phyloP scores from a whole-genome alignment of 2,113 vertebrate genomes.

The Eulacestoma nigropectus region DNA sequence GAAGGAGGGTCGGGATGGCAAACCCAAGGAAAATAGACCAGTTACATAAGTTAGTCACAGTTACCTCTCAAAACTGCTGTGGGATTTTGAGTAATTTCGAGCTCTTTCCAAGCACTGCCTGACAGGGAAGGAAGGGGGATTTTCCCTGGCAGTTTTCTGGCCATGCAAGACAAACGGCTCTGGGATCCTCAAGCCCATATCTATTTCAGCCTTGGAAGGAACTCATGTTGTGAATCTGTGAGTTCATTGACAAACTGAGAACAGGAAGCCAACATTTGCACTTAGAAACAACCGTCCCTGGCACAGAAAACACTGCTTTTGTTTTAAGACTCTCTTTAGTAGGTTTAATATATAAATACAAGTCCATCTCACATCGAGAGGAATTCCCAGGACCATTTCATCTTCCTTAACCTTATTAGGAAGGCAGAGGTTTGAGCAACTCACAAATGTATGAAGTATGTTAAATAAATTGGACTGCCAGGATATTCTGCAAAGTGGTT shows the following conservation, averaged over 20 bases:
- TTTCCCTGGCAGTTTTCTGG: neutral
- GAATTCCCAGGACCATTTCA: slow-evolving; percentile 41
- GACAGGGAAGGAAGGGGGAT: neutral
- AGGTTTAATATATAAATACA: slow-evolving; percentile 6
- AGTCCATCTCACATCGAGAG: neutral
- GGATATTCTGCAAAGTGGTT: slow-evolving; percentile 27
- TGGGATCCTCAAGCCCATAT: neutral
- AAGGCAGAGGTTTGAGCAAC: slow-evolving; percentile 36
- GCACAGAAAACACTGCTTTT: slow-evolving; percentile 46
- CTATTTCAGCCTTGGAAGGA: slow-evolving; percentile 19
- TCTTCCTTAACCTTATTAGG: slow-evolving; percentile 40
- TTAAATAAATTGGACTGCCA: slow-evolving; percentile 16
- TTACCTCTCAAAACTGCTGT: neutral
- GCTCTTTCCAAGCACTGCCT: neutral
- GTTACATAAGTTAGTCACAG: neutral
- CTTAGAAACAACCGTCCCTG: neutral
- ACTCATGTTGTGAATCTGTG: slow-evolving; percentile 1
- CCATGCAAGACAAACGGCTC: accelerated
- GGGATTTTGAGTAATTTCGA: neutral
- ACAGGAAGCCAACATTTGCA: neutral
- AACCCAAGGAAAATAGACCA: neutral
- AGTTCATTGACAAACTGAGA: neutral
- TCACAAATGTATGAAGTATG: neutral
- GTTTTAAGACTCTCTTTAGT: slow-evolving; percentile 38
- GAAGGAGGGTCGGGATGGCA: neutral